These are phyloP conservation scores for Theristicus caerulescens DNA, from an alignment of 2,113 vertebrate genomes.

Conservation along the genomic window DNA sequence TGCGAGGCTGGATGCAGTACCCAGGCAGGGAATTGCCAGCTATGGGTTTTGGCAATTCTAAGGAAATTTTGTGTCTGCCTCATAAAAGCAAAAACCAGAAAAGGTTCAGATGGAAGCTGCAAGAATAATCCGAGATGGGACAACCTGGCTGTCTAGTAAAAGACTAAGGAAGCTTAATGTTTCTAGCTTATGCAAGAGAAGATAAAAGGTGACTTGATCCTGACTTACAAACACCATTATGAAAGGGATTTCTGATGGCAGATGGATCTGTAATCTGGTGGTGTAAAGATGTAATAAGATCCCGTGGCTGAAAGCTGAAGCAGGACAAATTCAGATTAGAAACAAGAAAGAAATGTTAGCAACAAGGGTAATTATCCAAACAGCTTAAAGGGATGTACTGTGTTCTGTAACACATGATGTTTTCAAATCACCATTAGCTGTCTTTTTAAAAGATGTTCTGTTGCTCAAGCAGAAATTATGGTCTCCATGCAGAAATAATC, in stretches of 20 bases:
- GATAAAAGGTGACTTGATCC: neutral
- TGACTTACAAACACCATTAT: neutral
- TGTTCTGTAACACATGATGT: neutral
- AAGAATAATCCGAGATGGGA: neutral
- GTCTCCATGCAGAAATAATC: conserved; percentile 17
- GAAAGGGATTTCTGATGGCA: conserved; percentile 14
- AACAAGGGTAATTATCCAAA: conserved; percentile 12
- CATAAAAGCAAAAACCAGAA: neutral
- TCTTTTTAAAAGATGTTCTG: conserved; percentile 18
- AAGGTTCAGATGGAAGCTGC: neutral
- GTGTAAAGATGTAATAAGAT: neutral
- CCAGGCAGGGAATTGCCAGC: neutral
- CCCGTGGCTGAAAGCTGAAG: neutral
- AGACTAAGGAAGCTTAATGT: neutral
- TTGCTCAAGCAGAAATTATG: conserved; percentile 1
- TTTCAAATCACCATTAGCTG: conserved; percentile 11
- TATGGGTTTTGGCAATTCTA: neutral
- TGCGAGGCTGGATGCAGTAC: neutral
- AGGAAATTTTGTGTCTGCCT: neutral
- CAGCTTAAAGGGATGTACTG: neutral
- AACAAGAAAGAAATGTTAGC: conserved; percentile 1
- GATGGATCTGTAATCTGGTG: neutral
- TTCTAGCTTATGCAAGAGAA: neutral
- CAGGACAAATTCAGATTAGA: conserved; percentile 1
- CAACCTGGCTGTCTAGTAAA: neutral